phyloP scores from a whole-genome alignment of 2,113 vertebrate genomes.

The Axis porcinus region DNA sequence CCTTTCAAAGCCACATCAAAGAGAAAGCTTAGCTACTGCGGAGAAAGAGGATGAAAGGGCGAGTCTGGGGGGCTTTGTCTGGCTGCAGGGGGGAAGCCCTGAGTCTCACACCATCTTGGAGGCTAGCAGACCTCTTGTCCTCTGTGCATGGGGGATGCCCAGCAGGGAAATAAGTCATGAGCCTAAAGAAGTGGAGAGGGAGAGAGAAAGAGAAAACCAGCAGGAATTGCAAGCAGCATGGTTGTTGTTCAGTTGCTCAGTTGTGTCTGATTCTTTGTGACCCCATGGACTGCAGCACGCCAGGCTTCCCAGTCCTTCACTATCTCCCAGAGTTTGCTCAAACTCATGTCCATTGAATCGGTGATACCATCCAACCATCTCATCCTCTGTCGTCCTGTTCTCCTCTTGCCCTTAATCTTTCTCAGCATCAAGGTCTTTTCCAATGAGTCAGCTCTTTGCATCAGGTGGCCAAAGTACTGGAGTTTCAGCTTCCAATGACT shows the following conservation, averaged over 20 bases:
- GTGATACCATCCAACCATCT: background rate
- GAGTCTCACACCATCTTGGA: too few relatives aligned
- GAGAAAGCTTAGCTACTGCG: background rate
- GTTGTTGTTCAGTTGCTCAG: background rate
- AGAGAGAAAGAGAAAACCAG: too few relatives aligned
- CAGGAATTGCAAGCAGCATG: background rate
- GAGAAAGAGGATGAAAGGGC: background rate
- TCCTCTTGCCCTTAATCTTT: background rate
- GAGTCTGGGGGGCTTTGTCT: too few relatives aligned
- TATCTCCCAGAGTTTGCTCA: background rate
- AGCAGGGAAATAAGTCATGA: background rate
- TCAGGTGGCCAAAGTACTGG: background rate
- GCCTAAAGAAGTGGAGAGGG: background rate
- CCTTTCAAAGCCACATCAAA: background rate
- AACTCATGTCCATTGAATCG: background rate
- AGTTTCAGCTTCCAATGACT: background rate
- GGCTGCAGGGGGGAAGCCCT: background rate
- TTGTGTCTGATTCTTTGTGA: background rate
- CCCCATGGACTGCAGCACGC: fast-evolving
- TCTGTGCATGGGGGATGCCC: too few relatives aligned
- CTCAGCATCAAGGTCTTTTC: background rate
- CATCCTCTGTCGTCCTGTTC: background rate
- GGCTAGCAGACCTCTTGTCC: background rate
- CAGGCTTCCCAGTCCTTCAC: background rate
- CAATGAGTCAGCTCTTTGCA: background rate